A percentile compares a stretch with the other conserved stretches of the same genome.
phyloP scores from a whole-genome alignment of 2,888 invertebrate genomes.

The Troides aeacus region DNA sequence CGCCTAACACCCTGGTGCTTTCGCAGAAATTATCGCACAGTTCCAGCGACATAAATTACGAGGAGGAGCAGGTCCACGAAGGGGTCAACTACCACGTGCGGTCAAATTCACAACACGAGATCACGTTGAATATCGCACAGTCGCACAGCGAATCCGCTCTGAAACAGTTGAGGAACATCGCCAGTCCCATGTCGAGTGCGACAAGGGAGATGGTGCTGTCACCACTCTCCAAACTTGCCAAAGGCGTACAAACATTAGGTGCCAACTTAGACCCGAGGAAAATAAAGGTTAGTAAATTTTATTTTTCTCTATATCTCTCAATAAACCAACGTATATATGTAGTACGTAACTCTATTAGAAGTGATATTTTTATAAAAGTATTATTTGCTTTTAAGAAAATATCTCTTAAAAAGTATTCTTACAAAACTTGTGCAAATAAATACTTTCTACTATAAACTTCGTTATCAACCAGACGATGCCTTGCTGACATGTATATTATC shows the following conservation, averaged over 20 bases:
- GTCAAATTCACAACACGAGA: conserved; percentile 83
- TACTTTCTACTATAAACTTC: too few relatives aligned
- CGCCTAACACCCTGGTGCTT: conserved; percentile 78
- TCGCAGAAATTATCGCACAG: conserved; percentile 85
- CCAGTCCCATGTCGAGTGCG: conserved; percentile 83
- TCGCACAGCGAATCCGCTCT: conserved; percentile 91
- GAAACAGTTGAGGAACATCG: conserved; percentile 82
- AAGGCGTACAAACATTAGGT: conserved; percentile 91
- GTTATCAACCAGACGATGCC: too few relatives aligned
- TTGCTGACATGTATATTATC: too few relatives aligned
- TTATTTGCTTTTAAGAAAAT: too few relatives aligned
- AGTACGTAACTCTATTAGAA: too few relatives aligned
- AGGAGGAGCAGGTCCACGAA: conserved; percentile 42
- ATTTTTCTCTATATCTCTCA: neutral
- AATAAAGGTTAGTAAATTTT: conserved; percentile 68
- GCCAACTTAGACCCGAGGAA: conserved; percentile 92
- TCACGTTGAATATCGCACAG: conserved; percentile 85
- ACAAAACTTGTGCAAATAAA: too few relatives aligned
- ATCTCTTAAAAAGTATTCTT: too few relatives aligned
- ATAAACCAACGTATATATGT: too few relatives aligned
- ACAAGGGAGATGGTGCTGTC: conserved; percentile 85
- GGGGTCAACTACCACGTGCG: conserved; percentile 62
- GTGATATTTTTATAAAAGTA: too few relatives aligned
- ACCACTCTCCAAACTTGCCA: conserved; percentile 90
- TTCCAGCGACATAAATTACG: conserved; percentile 82